Evolutionary conservation across 1,140 invertebrate genomes (phyloP).

Genomic region (Drosophila erecta): DNA sequence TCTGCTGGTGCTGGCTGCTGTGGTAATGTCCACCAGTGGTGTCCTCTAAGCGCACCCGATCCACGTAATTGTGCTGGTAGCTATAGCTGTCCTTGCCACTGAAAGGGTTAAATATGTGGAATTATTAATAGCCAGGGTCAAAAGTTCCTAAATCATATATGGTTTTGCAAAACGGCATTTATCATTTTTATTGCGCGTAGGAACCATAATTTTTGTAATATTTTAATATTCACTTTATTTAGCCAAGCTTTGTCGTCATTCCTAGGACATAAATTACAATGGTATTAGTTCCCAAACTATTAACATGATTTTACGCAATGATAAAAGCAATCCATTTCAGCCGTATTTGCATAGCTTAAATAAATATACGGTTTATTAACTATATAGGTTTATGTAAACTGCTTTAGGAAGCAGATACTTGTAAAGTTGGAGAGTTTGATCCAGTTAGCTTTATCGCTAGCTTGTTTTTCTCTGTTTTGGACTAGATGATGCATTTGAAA

Average conservation of each 20-base stretch:
- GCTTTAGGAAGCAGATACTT: background rate
- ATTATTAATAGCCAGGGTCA: background rate
- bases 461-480: background rate
- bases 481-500: background rate
- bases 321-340: background rate
- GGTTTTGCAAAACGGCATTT: background rate
- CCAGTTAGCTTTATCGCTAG: no score
- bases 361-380: no score
- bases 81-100: conserved; percentile 71
- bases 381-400: no score
- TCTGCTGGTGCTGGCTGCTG: conserved; percentile 30
- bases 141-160: background rate
- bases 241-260: background rate
- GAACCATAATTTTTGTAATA: background rate
- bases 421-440: no score
- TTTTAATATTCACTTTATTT: background rate
- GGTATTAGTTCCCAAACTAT: background rate
- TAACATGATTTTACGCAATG: background rate
- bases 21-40: conserved; percentile 8
- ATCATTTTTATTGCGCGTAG: background rate
- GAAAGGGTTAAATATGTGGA: background rate
- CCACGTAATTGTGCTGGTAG: conserved; percentile 62
- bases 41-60: conserved; percentile 38
- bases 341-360: no score
- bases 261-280: background rate